phyloP scores from a whole-genome alignment of 2,888 invertebrate genomes.

The Hirtodrosophila cameraria region DNA sequence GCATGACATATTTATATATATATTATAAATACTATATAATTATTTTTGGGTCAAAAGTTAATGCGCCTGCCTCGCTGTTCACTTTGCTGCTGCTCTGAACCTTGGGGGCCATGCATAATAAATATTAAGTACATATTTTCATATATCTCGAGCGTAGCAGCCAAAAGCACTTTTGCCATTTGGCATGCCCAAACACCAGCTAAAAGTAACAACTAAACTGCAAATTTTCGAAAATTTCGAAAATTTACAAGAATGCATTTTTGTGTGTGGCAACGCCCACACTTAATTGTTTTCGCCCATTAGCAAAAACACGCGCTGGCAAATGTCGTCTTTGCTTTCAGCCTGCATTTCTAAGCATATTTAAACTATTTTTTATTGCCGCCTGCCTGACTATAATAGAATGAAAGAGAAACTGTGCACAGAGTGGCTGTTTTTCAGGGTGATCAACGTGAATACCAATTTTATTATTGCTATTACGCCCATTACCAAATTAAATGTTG shows the following conservation, averaged over 20 bases:
- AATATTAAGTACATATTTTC: constrained; percentile 24
- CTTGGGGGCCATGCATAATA: constrained; percentile 16
- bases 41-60: constrained; percentile 56
- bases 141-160: constrained; percentile 46
- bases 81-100: neutral
- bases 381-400: neutral
- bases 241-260: constrained; percentile 37
- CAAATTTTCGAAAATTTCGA: constrained; percentile 11
- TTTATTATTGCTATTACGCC: no score
- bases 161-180: constrained; percentile 34
- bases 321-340: constrained; percentile 30
- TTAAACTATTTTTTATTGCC: constrained; percentile 8
- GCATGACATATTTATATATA: constrained; percentile 13
- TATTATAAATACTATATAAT: neutral
- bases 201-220: constrained; percentile 27
- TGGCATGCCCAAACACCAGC: constrained; percentile 23
- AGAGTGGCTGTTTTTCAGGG: no score
- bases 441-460: no score
- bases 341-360: constrained; percentile 15
- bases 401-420: neutral
- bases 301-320: constrained; percentile 24
- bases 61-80: constrained; percentile 31
- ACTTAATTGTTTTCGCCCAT: constrained; percentile 51
- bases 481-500: no score
- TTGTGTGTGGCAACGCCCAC: constrained; percentile 39